Evolutionary conservation across 2,888 invertebrate species (phyloP), one percentile per base, ranked within the genome.

Genomic region (Pedicia rivosa): DNA sequence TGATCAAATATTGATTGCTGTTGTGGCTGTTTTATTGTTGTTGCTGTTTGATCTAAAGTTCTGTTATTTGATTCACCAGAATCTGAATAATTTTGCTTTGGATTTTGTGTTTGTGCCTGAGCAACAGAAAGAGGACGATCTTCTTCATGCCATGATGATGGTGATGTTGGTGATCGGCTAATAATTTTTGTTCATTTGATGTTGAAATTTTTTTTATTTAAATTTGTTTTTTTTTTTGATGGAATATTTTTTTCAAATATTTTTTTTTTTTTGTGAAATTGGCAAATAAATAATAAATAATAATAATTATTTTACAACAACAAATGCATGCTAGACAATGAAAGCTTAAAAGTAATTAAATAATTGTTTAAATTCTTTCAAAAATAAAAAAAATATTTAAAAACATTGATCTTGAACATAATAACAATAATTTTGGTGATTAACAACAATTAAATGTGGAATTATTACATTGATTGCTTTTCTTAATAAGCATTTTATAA

Each of bases 131-230:
- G 44, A 8, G 53, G 54, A 22, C 53, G 57, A 39, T 61, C 60
- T 38, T 62, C 62, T 42, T 59, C 60, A 42, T 57, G 58, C 60
- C 62, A 62, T 3, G 57, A 62, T 3, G 57, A 57, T 40, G 56
- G 52, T 28, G 59, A 58, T 35, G 56, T 53, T 42, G 59, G 59
- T 38, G 59, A 57, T 31, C 61, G 57, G 50, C 61, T 61, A 40
- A 38, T 17, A 33, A 12, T 27, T 20, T n/a, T 20, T 5, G 20
- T 20, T 20, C 8, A 8, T 20, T 20, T 20, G 20, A 6, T 6
- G 20, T 6, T 20, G n/a, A 10, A 8, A 7, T 10, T 15, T 7
- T 5, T 14, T 30, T 30, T 14, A n/a, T 28, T 28, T 12, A 10
- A 10, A 12, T 28, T 12, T n/a, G n/a, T n/a, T n/a, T n/a, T n/a